These are phyloP conservation scores for Desoria tigrina DNA, from an alignment of 2,888 invertebrate species.

Conservation along the genomic window DNA sequence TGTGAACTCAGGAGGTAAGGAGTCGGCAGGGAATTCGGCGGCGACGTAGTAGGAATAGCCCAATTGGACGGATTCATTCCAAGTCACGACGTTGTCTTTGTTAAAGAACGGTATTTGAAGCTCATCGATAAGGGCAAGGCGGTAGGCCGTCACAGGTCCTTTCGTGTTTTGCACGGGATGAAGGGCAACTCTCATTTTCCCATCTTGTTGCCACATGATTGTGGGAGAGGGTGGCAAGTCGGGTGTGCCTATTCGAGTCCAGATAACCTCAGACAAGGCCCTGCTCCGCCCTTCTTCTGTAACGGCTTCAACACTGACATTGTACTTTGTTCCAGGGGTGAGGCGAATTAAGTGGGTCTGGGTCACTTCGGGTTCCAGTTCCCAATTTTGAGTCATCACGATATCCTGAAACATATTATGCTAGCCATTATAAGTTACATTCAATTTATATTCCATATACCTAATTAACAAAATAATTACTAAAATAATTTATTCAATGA, in stretches of 20 bases:
- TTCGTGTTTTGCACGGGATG: slow-evolving; percentile 69
- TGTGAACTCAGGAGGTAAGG: slow-evolving; percentile 61
- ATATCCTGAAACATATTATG: slow-evolving; percentile 10
- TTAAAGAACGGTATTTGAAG: slow-evolving; percentile 62
- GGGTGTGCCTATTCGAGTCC: slow-evolving; percentile 73
- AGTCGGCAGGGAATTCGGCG: slow-evolving; percentile 71
- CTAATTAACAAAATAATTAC: background rate
- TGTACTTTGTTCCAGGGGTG: slow-evolving; percentile 74
- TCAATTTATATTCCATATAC: background rate
- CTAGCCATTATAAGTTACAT: background rate
- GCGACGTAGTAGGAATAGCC: slow-evolving; percentile 78
- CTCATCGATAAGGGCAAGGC: slow-evolving; percentile 72
- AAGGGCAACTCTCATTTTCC: slow-evolving; percentile 68
- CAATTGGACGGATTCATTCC: slow-evolving; percentile 67
- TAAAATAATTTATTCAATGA: no score
- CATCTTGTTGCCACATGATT: slow-evolving; percentile 65
- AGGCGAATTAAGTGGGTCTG: slow-evolving; percentile 59
- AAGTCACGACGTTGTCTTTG: slow-evolving; percentile 65
- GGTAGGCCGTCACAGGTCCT: slow-evolving; percentile 75
- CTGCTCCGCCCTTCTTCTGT: slow-evolving; percentile 64
- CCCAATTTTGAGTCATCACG: slow-evolving; percentile 42
- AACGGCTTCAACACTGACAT: slow-evolving; percentile 70
- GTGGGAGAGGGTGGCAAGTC: slow-evolving; percentile 68
- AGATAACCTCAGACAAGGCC: slow-evolving; percentile 62
- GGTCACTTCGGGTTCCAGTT: slow-evolving; percentile 35